These are phyloP conservation scores for Carposina sasakii DNA, from an alignment of 1,140 invertebrate genomes.

Conservation along the genomic window DNA sequence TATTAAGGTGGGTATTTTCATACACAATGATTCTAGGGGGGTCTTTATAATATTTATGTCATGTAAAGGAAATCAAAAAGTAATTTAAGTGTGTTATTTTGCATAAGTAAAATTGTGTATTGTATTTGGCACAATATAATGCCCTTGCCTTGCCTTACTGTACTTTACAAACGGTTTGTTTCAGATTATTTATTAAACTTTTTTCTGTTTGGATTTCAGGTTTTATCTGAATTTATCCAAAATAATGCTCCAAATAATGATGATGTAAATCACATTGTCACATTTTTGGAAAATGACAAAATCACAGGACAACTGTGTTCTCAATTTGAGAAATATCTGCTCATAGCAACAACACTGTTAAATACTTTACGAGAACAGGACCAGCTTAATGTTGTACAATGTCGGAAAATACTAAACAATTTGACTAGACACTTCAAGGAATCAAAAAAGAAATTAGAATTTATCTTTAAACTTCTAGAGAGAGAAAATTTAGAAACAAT, in stretches of 20 bases:
- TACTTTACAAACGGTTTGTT: too few species aligned
- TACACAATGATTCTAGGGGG: too few species aligned
- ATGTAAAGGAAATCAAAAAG: too few species aligned
- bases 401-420: constrained; percentile 39
- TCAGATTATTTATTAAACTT: too few species aligned
- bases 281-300: constrained; percentile 51
- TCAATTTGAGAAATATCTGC: constrained; percentile 44
- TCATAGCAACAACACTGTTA: constrained; percentile 41
- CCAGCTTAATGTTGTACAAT: constrained; percentile 15
- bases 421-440: constrained; percentile 50
- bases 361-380: constrained; percentile 34
- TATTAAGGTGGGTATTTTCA: constrained; percentile 49
- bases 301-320: constrained; percentile 32
- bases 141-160: too few species aligned
- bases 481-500: constrained; percentile 53
- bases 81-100: too few species aligned
- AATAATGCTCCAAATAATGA: constrained; percentile 35
- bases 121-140: too few species aligned
- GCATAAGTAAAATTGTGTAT: too few species aligned
- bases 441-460: constrained; percentile 56
- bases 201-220: constrained; percentile 43
- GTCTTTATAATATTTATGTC: too few species aligned
- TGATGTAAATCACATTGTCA: constrained; percentile 37
- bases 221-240: constrained; percentile 47
- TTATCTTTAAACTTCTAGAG: constrained; percentile 45